Conservation (phyloP, 2,113 vertebrate genomes). For the Esox niger region DNA sequence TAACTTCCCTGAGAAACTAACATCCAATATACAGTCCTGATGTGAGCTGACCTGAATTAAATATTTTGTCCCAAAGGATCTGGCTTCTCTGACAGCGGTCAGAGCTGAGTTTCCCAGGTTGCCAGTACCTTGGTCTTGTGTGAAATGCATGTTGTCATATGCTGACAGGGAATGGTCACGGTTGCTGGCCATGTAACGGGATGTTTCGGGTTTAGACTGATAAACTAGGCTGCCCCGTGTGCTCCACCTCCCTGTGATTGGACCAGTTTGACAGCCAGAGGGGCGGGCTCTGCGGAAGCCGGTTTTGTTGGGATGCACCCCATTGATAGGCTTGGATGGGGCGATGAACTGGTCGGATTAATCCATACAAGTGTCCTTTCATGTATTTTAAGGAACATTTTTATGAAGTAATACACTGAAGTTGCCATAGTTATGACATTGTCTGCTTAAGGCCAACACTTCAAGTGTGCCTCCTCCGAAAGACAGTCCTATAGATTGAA, state of each 20-base stretch:
- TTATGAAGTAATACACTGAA: no score
- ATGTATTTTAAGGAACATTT: no score
- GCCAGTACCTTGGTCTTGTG: slow-evolving; percentile 38
- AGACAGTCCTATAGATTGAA: no score
- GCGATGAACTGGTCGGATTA: no score
- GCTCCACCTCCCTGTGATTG: slow-evolving; percentile 20
- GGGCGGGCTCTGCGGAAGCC: neutral
- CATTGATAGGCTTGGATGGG: no score
- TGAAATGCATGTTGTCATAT: slow-evolving; percentile 49
- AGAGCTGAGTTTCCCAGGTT: slow-evolving; percentile 29
- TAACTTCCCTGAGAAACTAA: slow-evolving; percentile 35
- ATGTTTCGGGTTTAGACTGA: neutral
- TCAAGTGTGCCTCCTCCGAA: no score
- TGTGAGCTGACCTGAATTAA: slow-evolving; percentile 41
- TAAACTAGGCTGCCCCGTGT: slow-evolving; percentile 41
- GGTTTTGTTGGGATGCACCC: slow-evolving; percentile 40
- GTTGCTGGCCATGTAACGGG: slow-evolving; percentile 20
- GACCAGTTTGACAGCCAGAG: slow-evolving; percentile 14
- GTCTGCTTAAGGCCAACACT: no score
- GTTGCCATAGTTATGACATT: no score
- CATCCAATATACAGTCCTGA: slow-evolving; percentile 38
- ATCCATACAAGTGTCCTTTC: no score
- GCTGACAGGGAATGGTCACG: slow-evolving; percentile 49
- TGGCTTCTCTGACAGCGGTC: slow-evolving; percentile 33
- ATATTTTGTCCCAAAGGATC: slow-evolving; percentile 23